Evolutionary conservation across 2,113 vertebrate genomes (phyloP).

Genomic region (Vimba vimba): DNA sequence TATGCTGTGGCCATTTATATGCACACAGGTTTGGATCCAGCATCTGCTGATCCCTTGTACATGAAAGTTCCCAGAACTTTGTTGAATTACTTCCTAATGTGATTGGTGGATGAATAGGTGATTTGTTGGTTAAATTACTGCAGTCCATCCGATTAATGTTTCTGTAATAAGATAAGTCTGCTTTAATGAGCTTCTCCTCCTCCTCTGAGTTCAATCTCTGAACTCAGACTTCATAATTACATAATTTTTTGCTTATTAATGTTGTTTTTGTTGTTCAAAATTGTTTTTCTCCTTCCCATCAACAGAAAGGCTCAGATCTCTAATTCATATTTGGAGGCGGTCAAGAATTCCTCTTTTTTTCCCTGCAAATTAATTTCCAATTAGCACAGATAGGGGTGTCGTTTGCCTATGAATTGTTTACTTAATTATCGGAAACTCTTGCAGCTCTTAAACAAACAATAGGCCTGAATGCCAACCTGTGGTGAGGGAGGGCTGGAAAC

Average conservation of each 20-base stretch:
- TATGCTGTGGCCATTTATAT: neutral
- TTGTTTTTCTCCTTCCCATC: neutral
- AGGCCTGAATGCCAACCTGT: conserved; percentile 43
- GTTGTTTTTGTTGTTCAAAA: neutral
- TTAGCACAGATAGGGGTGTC: conserved; percentile 40
- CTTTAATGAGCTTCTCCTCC: conserved; percentile 17
- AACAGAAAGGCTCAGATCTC: too few species aligned
- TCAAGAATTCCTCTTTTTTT: conserved; percentile 7
- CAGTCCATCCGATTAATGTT: conserved; percentile 17
- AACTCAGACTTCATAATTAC: neutral
- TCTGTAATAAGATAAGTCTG: conserved; percentile 23
- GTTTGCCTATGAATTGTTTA: conserved; percentile 48
- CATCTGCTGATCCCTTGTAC: neutral
- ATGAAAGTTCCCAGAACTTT: neutral
- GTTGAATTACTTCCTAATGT: neutral
- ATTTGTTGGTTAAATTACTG: conserved; percentile 12
- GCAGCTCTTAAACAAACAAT: conserved; percentile 42
- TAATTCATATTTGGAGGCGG: neutral
- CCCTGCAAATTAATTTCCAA: conserved; percentile 47
- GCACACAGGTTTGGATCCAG: neutral
- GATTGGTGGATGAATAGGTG: conserved; percentile 11
- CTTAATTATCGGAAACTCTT: conserved; percentile 46
- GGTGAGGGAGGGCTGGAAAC: conserved; percentile 25
- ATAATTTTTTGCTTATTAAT: neutral
- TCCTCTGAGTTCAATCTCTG: neutral